phyloP scores from a whole-genome alignment of 2,113 vertebrate genomes.

The Ivindomyrus marchei region DNA sequence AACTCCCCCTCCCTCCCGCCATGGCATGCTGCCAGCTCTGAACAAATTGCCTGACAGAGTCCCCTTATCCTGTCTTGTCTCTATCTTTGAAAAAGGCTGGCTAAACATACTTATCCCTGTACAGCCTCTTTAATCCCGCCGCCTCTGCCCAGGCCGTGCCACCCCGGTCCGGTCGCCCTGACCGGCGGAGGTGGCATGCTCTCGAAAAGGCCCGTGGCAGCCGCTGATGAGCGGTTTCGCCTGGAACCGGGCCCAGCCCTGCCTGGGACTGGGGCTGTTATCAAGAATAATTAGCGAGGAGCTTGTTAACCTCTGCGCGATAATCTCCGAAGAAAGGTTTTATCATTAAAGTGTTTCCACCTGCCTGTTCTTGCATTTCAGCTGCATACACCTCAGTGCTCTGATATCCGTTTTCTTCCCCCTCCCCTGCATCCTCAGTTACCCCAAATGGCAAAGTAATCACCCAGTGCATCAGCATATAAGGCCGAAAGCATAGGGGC shows the following conservation, averaged over 20 bases:
- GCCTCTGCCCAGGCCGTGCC: not conserved
- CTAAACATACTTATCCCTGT: not conserved
- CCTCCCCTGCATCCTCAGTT: not conserved
- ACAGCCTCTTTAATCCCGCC: not conserved
- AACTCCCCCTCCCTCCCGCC: not conserved
- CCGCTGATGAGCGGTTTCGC: too few relatives aligned
- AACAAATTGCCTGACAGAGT: not conserved
- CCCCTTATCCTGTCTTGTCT: not conserved
- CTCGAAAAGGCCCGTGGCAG: not conserved
- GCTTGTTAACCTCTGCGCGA: constrained; percentile 7
- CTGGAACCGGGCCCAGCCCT: not conserved
- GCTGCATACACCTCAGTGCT: not conserved
- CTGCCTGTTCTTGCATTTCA: not conserved
- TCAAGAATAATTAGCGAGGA: constrained; percentile 1
- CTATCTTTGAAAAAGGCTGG: not conserved
- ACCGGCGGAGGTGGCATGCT: not conserved
- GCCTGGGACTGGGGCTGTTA: not conserved
- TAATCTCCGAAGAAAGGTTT: constrained; percentile 20
- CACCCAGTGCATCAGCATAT: not conserved
- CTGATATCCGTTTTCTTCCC: not conserved
- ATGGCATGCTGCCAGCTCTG: not conserved
- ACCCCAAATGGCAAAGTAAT: not conserved
- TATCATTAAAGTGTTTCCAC: constrained; percentile 15
- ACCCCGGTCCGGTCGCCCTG: not conserved
- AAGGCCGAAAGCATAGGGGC: not conserved